Conservation (phyloP, 2,113 vertebrate genomes). For the Pelodiscus sinensis region DNA sequence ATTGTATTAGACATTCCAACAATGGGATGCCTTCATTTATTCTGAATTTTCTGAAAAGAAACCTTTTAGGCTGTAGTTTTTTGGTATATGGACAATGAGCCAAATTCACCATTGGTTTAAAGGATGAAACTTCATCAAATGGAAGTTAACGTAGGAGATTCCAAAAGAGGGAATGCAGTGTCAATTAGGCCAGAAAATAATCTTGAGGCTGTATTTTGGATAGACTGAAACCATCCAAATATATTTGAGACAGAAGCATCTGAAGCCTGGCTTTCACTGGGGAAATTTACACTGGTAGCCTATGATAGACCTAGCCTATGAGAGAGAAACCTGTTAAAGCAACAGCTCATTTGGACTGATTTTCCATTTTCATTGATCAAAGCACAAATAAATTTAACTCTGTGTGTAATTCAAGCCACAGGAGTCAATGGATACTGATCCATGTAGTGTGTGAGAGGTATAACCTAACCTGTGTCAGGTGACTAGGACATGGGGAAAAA, state of each 20-base stretch:
- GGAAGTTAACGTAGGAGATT: background rate
- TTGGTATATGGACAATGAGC: slow-evolving; percentile 25
- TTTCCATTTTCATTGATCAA: background rate
- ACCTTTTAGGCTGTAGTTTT: slow-evolving; percentile 53
- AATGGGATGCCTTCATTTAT: slow-evolving; percentile 72
- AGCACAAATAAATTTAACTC: background rate
- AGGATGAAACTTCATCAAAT: slow-evolving; percentile 20
- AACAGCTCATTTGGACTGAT: rapidly evolving
- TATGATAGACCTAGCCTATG: background rate
- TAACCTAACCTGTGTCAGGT: slow-evolving; percentile 36
- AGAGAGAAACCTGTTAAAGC: rapidly evolving
- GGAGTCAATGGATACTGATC: background rate
- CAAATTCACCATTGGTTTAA: slow-evolving; percentile 45
- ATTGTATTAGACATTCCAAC: slow-evolving; percentile 73
- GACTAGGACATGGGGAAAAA: slow-evolving; percentile 45
- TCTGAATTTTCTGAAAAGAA: slow-evolving; percentile 71
- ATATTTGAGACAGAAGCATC: background rate
- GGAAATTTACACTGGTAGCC: background rate
- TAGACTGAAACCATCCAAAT: rapidly evolving
- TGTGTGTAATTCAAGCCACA: background rate
- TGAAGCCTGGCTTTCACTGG: background rate
- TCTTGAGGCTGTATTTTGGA: rapidly evolving
- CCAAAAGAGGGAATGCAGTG: background rate
- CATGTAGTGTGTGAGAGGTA: slow-evolving; percentile 33
- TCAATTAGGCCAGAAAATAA: rapidly evolving